Evolutionary conservation across 2,113 vertebrate species (phyloP).

Genomic region (Gymnarchus niloticus): DNA sequence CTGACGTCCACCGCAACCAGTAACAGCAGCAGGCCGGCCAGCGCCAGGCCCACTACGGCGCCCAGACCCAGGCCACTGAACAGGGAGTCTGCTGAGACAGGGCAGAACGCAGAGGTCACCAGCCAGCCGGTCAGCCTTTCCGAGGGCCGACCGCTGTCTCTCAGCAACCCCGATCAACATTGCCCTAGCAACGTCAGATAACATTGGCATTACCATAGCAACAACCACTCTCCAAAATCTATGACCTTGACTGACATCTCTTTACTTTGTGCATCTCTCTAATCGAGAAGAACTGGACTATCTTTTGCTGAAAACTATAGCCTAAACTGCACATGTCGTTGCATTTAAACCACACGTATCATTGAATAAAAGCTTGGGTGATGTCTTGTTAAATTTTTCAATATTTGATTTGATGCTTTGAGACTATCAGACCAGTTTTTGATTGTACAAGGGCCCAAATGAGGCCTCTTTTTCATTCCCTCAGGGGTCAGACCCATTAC

Average conservation of each 20-base stretch:
- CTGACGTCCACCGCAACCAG: conserved; percentile 88
- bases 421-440: background rate
- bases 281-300: background rate
- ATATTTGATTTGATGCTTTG: background rate
- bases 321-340: too few relatives aligned
- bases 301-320: background rate
- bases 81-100: conserved; percentile 84
- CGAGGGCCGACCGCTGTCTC: background rate
- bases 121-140: background rate
- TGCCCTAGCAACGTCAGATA: background rate
- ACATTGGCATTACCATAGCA: background rate
- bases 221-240: background rate
- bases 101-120: conserved; percentile 16
- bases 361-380: too few relatives aligned
- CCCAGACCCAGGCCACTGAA: conserved; percentile 92
- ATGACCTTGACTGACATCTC: background rate
- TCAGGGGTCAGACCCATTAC: background rate
- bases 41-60: conserved; percentile 83
- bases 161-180: background rate
- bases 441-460: background rate
- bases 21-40: conserved; percentile 83
- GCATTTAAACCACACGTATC: too few relatives aligned
- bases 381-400: background rate
- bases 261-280: background rate
- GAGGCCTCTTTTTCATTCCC: background rate